phyloP scores from a whole-genome alignment of 2,888 invertebrate genomes.

The Troglohyphantes excavatus region DNA sequence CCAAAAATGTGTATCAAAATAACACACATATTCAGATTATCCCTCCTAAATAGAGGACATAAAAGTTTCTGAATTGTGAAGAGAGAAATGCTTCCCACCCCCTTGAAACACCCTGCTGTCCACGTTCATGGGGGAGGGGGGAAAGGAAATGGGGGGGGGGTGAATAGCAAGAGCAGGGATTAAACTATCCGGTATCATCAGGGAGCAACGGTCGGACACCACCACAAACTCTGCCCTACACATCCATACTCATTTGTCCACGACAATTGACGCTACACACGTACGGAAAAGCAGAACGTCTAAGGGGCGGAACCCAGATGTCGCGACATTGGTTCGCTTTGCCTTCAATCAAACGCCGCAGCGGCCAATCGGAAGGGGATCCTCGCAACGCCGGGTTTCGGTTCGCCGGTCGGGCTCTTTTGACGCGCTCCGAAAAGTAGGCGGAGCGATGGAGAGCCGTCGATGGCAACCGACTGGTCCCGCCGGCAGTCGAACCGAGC shows the following conservation, averaged over 20 bases:
- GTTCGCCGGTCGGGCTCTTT: conserved; percentile 48
- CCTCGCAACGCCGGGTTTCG: not conserved
- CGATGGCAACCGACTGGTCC: conserved; percentile 40
- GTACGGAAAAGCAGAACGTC: conserved; percentile 51
- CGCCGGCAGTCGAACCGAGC: conserved; percentile 63
- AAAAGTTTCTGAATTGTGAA: conserved; percentile 12
- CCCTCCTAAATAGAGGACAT: too few relatives aligned
- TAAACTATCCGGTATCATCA: conserved; percentile 78
- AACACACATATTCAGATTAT: too few relatives aligned
- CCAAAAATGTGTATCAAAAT: too few relatives aligned
- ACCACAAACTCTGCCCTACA: conserved; percentile 72
- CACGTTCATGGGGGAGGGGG: conserved; percentile 6
- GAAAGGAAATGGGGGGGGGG: conserved; percentile 38
- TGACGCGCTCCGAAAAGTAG: conserved; percentile 20
- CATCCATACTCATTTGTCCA: conserved; percentile 77
- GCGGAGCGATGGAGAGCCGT: conserved; percentile 54
- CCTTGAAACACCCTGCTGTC: conserved; percentile 10
- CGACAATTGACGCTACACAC: conserved; percentile 44
- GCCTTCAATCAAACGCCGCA: conserved; percentile 35
- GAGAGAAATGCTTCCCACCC: conserved; percentile 17
- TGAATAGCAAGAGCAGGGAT: conserved; percentile 69
- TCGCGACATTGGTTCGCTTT: not conserved
- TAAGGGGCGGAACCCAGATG: not conserved
- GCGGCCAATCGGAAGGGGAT: conserved; percentile 22
- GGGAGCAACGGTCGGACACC: conserved; percentile 74